Evolutionary conservation across 2,888 invertebrate genomes (phyloP).

Genomic region (Zele albiditarsus): DNA sequence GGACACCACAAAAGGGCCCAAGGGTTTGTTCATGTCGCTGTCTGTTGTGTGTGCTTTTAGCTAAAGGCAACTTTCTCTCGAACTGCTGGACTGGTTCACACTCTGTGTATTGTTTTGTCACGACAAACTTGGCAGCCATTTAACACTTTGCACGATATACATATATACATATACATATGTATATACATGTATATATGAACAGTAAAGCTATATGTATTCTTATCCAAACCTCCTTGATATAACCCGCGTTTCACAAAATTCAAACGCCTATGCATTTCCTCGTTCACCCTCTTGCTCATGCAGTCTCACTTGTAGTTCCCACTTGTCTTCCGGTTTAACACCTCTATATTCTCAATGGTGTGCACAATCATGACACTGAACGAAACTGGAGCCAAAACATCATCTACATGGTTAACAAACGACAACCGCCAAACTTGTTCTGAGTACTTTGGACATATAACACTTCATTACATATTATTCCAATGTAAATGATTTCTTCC

Average conservation of each 20-base stretch:
- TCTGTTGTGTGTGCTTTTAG: slow-evolving; percentile 35
- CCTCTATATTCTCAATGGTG: slow-evolving; percentile 41
- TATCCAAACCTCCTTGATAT: slow-evolving; percentile 44
- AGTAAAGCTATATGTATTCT: slow-evolving; percentile 36
- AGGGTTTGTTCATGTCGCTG: slow-evolving; percentile 36
- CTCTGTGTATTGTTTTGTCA: slow-evolving; percentile 64
- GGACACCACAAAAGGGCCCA: slow-evolving; percentile 34
- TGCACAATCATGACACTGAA: background rate
- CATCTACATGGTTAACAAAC: too few relatives aligned
- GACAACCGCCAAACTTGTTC: too few relatives aligned
- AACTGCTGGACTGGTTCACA: slow-evolving; percentile 35
- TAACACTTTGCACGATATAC: slow-evolving; percentile 61
- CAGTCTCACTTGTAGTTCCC: slow-evolving; percentile 22
- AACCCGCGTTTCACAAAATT: slow-evolving; percentile 33
- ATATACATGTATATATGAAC: slow-evolving; percentile 49
- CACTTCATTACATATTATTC: background rate
- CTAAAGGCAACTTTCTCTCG: slow-evolving; percentile 51
- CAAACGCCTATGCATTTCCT: slow-evolving; percentile 17
- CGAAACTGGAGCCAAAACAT: too few relatives aligned
- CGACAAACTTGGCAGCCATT: slow-evolving; percentile 69
- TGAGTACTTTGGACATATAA: too few relatives aligned
- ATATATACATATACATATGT: background rate
- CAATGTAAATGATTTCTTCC: background rate
- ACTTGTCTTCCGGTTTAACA: slow-evolving; percentile 21
- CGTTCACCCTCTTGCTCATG: too few relatives aligned